phyloP scores from a whole-genome alignment of 2,113 vertebrate genomes.

The Excalfactoria chinensis region DNA sequence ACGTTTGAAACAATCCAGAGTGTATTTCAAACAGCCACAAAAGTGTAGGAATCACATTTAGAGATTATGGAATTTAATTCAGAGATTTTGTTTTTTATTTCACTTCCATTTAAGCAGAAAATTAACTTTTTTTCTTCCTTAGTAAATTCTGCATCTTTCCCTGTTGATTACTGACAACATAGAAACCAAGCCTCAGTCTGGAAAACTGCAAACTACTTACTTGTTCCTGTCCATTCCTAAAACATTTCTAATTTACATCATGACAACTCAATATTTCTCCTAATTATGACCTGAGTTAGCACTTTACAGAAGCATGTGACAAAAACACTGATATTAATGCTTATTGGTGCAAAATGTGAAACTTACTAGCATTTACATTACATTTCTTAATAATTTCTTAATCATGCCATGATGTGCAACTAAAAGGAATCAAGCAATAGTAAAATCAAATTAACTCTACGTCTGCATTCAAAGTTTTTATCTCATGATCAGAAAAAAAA shows the following conservation, averaged over 20 bases:
- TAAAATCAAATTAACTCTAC: slow-evolving; percentile 76
- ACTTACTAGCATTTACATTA: slow-evolving; percentile 60
- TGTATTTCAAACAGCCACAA: background rate
- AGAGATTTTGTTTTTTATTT: background rate
- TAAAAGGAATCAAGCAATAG: slow-evolving; percentile 75
- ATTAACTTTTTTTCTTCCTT: background rate
- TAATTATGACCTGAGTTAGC: slow-evolving; percentile 59
- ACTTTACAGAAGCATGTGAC: slow-evolving; percentile 39
- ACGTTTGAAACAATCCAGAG: background rate
- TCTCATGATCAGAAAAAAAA: slow-evolving; percentile 31
- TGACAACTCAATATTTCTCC: background rate
- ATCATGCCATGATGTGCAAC: slow-evolving; percentile 40
- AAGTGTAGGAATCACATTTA: background rate
- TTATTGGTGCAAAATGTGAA: slow-evolving; percentile 61
- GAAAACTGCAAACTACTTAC: background rate
- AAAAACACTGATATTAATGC: slow-evolving; percentile 57
- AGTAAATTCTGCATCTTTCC: background rate
- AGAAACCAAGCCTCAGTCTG: background rate
- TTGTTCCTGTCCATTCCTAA: background rate
- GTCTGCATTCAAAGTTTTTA: slow-evolving; percentile 54
- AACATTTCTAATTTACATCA: slow-evolving; percentile 4
- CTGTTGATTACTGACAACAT: background rate
- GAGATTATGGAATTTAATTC: background rate
- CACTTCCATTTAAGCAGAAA: background rate
- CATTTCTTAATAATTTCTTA: slow-evolving; percentile 20